Evolutionary conservation across 2,888 invertebrate genomes (phyloP), one percentile per base, ranked within the genome.

Genomic region (Aphodius granarius): DNA sequence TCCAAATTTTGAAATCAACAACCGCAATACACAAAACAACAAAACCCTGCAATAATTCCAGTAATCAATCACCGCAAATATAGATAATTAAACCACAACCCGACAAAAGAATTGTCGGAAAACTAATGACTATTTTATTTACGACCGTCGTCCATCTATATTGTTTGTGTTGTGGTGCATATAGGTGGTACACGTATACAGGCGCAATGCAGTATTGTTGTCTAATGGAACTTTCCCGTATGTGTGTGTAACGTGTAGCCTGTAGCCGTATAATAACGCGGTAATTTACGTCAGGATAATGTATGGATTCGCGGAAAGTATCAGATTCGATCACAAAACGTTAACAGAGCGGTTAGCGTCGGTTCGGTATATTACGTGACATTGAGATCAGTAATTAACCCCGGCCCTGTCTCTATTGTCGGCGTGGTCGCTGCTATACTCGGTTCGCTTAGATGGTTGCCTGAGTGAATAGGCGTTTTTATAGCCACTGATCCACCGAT

Each of bases 351-450:
- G 43, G 43, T 43, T 43, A 43, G 43, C 13, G 43, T 43, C 68
- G 68, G 21, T 21, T n/a, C 22, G 21, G 68, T 22, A 22, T 68
- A 68, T 68, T 68, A 68, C 68, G 22, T 68, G 68, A 68, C 68
- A 68, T 68, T 68, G 68, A 68, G 22, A 22, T 22, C 68, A n/a
- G 68, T 68, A 68, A 68, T 68, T 68, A 68, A n/a, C 68, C 19
- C 66, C 20, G 43, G 13, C 68, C 22, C 68, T 22, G 20, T 21
- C 68, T 21, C 21, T 21, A 68, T 20, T 68, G 22, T 22, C 22
- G 21, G 68, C 21, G n/a, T n/a, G n/a, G n/a, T n/a, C n/a, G n/a
- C 22, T 22, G 68, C 20, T 19, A 16, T 21, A n/a, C 19, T 68
- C 21, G 20, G 19, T 68, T 9, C 68, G 68, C 21, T 68, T 68